These are phyloP conservation scores for Protobothrops flavoviridis DNA, from an alignment of 2,113 vertebrate species.

Conservation along the genomic window DNA sequence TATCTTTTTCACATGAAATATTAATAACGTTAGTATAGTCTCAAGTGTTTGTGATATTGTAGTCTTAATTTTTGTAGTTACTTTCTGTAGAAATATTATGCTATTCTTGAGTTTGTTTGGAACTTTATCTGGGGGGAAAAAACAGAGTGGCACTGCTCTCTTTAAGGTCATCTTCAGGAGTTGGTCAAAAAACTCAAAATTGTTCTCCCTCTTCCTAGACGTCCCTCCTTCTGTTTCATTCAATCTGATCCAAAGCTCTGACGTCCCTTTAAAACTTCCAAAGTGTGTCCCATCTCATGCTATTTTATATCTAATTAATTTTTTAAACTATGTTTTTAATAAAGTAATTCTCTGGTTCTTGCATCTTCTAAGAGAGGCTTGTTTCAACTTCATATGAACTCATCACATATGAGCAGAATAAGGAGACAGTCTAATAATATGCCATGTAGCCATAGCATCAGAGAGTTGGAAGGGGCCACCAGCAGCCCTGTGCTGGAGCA, in stretches of 20 bases:
- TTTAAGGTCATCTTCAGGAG: background rate
- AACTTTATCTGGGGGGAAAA: background rate
- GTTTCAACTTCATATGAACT: background rate
- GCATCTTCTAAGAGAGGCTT: background rate
- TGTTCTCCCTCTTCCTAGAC: background rate
- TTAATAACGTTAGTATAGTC: background rate
- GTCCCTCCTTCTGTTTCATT: background rate
- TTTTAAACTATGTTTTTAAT: background rate
- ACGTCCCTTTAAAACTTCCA: background rate
- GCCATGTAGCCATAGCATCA: background rate
- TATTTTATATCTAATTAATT: background rate
- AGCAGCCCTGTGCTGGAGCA: background rate
- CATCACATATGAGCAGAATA: background rate
- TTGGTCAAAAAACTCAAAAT: background rate
- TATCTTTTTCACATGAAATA: background rate
- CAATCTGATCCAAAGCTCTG: background rate
- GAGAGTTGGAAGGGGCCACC: background rate
- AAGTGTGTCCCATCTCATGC: background rate
- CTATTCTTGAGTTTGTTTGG: background rate
- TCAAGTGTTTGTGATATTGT: background rate
- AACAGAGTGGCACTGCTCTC: background rate
- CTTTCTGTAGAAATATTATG: background rate
- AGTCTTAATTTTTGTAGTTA: background rate
- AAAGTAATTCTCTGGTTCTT: background rate
- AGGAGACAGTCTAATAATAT: background rate